Evolutionary conservation across 2,888 invertebrate genomes (phyloP).

Genomic region (Drosophila leonis): DNA sequence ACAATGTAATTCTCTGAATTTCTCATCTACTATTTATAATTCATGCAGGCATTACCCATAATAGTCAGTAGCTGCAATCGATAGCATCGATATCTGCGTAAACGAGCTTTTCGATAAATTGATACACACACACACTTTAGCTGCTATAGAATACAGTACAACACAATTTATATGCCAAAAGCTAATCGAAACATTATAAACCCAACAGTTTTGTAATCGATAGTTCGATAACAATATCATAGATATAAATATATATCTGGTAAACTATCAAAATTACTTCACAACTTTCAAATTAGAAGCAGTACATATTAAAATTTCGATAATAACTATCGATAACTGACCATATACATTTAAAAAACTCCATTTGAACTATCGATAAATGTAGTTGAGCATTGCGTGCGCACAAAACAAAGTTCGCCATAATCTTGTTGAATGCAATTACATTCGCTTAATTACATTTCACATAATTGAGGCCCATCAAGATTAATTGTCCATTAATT

Average conservation of each 20-base stretch:
- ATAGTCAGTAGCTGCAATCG: too few relatives aligned
- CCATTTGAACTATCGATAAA: neutral
- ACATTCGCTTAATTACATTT: slow-evolving; percentile 5
- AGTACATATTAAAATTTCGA: neutral
- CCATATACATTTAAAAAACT: neutral
- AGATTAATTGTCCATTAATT: slow-evolving; percentile 23
- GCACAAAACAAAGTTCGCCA: neutral
- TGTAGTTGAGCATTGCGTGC: neutral
- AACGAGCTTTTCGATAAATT: too few relatives aligned
- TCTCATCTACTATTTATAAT: too few relatives aligned
- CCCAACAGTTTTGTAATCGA: neutral
- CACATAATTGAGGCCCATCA: slow-evolving; percentile 11
- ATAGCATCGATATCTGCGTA: too few relatives aligned
- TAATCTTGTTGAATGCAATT: slow-evolving; percentile 1
- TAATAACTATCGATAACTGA: neutral
- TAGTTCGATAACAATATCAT: neutral
- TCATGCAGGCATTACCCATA: too few relatives aligned
- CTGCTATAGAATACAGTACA: too few relatives aligned
- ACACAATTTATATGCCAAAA: too few relatives aligned
- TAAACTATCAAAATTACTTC: neutral
- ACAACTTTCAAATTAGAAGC: neutral
- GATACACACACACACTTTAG: too few relatives aligned
- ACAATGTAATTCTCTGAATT: too few relatives aligned
- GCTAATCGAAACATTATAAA: too few relatives aligned
- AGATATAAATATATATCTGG: neutral